Base-by-base conservation (phyloP, 2,113 vertebrate species). In the Australoheros scitulus region DNA sequence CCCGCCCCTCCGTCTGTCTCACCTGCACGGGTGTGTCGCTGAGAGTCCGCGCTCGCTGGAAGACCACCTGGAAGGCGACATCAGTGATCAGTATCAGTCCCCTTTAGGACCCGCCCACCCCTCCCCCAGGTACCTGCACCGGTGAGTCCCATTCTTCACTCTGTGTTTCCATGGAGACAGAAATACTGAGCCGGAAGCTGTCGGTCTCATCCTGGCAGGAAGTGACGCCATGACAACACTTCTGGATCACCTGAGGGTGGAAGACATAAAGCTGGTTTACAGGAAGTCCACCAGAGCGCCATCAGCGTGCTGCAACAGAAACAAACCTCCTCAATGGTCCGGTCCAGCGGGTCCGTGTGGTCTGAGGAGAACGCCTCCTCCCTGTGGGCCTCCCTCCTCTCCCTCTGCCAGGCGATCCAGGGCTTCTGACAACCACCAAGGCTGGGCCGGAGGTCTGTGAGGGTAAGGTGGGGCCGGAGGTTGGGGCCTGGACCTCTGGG, bases 81-180 rank as follows among this genome's bases (percentile, higher is more conserved):
- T 38, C 29, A 29, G 29, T 29, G 29, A 29, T 29, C 29, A 29
- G 29, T 29, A 29, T 29, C 29, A 29, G 29, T 3, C 3, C 29
- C 29, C 34, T 34, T 34, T 18, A 15, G 50, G 58, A 34, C 65
- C 47, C 4, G 8, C 41, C 29, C 50, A 56, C 29, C n/a, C 32
- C 55, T 72, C 5, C 9, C 5, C 1, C 7, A 1, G 13, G 11
- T 80, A 91, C 90, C 80, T 95, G 94, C 63, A 96, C 59, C 63
- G 94, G 94, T 79, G 94, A 82, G 90, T 97, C 96, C 96, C 97
- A 98, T 81, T 96, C 94, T 41, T 96, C 96, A 29, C 94, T 96
- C 52, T 85, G 83, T 3, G 94, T 91, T 74, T 92, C 88, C 50
- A 84, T 83, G 24, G 94, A 95, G 7, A 68, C 43, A 2, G 91